Conservation (phyloP, 2,113 vertebrate genomes). For the Neomonachus schauinslandi region DNA sequence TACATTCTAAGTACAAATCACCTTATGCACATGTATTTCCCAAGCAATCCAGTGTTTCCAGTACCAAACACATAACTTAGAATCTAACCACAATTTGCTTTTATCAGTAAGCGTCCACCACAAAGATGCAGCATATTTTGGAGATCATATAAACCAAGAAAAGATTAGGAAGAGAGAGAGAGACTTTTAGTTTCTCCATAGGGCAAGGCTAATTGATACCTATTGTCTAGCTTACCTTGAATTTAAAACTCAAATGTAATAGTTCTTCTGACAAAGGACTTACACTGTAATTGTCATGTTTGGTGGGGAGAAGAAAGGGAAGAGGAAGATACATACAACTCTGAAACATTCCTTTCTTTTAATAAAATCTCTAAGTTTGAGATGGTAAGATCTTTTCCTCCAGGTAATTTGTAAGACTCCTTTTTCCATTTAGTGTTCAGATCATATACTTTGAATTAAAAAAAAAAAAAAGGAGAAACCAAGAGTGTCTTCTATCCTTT, state of each 20-base stretch:
- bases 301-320: background rate
- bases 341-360: background rate
- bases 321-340: background rate
- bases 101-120: background rate
- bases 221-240: background rate
- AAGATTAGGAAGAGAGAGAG: background rate
- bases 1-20: background rate
- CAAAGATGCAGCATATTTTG: background rate
- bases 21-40: background rate
- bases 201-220: background rate
- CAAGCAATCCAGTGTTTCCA: conserved; percentile 5
- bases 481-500: background rate
- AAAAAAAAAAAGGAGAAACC: background rate
- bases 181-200: background rate
- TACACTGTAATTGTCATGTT: background rate
- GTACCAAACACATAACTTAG: background rate
- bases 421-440: background rate
- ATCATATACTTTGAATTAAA: background rate
- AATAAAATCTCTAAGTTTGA: background rate
- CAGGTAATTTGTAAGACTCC: background rate
- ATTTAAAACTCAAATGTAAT: conserved; percentile 33
- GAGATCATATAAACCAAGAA: background rate
- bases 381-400: background rate
- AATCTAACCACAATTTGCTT: background rate
- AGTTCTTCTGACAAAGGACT: background rate